phyloP scores from a whole-genome alignment of 2,888 invertebrate genomes.

The Metacarcinus magister region DNA sequence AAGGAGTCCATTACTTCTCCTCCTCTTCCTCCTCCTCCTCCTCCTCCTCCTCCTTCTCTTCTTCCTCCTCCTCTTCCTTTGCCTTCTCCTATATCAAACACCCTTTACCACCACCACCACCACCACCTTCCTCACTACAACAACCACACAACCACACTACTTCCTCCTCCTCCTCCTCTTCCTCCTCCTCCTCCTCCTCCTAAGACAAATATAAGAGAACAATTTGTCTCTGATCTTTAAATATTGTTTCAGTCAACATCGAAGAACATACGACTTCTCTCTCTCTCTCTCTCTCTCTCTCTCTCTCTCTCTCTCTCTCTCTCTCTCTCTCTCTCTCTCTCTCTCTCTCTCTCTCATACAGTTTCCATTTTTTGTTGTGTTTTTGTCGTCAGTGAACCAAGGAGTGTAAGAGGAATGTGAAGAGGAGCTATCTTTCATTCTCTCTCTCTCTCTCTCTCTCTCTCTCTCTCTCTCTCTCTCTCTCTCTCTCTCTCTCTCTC shows the following conservation, averaged over 20 bases:
- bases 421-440: no score
- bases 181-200: background rate
- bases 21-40: background rate
- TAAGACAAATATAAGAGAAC: background rate
- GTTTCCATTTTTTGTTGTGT: no score
- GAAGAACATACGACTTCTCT: background rate
- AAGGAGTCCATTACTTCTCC: background rate
- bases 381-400: no score
- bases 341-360: no score
- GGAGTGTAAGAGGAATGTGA: no score
- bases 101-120: no score
- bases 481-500: conserved; percentile 19
- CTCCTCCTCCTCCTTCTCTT: background rate
- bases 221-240: conserved; percentile 32
- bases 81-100: no score
- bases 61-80: background rate
- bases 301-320: no score
- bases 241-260: conserved; percentile 17
- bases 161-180: background rate
- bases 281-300: no score
- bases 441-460: conserved; percentile 9
- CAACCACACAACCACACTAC: background rate
- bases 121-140: background rate
- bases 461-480: conserved; percentile 48
- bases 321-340: no score